Evolutionary conservation across 92 coral and sea anemone species (phyloP).

Genomic region (Epizoanthus illoricatus): DNA sequence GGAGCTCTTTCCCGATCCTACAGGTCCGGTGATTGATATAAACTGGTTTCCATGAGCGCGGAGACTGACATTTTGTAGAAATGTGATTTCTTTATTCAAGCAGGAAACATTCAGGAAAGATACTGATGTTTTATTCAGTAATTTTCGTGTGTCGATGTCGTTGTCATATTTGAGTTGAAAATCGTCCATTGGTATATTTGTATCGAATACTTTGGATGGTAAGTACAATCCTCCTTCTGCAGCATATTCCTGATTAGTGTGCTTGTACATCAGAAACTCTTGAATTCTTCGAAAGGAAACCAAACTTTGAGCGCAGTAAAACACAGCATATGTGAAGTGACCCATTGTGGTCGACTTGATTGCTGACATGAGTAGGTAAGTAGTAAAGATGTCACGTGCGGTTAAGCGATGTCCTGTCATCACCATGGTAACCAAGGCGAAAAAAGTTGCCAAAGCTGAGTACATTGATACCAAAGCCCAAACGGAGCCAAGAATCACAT

Average conservation of each 20-base stretch:
- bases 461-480: neutral
- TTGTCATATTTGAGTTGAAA: no score
- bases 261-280: neutral
- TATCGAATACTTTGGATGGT: no score
- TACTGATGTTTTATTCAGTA: no score
- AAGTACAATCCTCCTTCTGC: no score
- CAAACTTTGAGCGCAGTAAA: neutral
- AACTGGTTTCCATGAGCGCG: neutral
- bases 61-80: neutral
- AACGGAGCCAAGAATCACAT: neutral
- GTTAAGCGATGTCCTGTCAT: neutral
- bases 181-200: no score
- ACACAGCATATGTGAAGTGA: neutral
- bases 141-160: no score
- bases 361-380: neutral
- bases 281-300: neutral
- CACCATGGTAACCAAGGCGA: constrained; percentile 9
- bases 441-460: constrained; percentile 3
- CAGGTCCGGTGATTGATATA: neutral
- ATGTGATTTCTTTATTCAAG: no score
- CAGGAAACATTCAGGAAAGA: neutral
- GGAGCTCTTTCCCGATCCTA: no score
- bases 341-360: neutral
- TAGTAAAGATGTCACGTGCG: neutral
- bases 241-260: no score